Percentiles rank a stretch among this genome's conserved stretches.
Evolutionary conservation across 1,140 invertebrate species (phyloP).

Genomic region (Hyposmocoma kahamanoa): DNA sequence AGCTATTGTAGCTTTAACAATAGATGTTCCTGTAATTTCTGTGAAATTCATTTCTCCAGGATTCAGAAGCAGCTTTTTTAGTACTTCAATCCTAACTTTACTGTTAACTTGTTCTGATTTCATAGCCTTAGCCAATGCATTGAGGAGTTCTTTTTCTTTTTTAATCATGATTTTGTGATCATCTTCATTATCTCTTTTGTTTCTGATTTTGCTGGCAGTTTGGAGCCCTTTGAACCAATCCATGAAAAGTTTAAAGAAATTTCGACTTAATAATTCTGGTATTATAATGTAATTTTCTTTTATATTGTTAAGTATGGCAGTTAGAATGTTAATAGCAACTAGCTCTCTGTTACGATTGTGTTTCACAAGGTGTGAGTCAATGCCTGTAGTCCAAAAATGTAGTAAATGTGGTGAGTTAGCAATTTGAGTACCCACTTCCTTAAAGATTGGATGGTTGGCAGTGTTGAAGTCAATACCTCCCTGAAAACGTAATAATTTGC

Average conservation of each 20-base stretch:
- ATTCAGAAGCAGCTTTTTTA: constrained; percentile 78
- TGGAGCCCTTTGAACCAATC: constrained; percentile 73
- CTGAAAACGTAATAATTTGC: no score
- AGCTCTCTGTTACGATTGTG: constrained; percentile 77
- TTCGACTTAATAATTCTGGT: constrained; percentile 70
- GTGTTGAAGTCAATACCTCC: constrained; percentile 74
- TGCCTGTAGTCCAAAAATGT: constrained; percentile 72
- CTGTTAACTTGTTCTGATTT: constrained; percentile 65
- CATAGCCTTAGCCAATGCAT: constrained; percentile 66
- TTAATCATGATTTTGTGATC: constrained; percentile 73
- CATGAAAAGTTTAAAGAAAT: constrained; percentile 74
- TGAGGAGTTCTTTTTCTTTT: constrained; percentile 73
- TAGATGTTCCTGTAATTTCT: constrained; percentile 78
- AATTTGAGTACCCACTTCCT: constrained; percentile 72
- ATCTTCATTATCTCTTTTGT: constrained; percentile 60
- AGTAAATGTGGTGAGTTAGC: constrained; percentile 60
- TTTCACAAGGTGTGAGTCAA: constrained; percentile 75
- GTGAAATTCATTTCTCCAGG: constrained; percentile 82
- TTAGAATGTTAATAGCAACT: constrained; percentile 71
- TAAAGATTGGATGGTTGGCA: constrained; percentile 76
- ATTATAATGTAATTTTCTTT: constrained; percentile 63
- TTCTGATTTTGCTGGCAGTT: constrained; percentile 60
- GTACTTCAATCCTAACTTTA: constrained; percentile 72
- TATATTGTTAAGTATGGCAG: constrained; percentile 68
- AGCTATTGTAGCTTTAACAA: constrained; percentile 76